These are phyloP conservation scores for Nematostella vectensis DNA, from an alignment of 92 coral and sea anemone genomes.

Conservation along the genomic window DNA sequence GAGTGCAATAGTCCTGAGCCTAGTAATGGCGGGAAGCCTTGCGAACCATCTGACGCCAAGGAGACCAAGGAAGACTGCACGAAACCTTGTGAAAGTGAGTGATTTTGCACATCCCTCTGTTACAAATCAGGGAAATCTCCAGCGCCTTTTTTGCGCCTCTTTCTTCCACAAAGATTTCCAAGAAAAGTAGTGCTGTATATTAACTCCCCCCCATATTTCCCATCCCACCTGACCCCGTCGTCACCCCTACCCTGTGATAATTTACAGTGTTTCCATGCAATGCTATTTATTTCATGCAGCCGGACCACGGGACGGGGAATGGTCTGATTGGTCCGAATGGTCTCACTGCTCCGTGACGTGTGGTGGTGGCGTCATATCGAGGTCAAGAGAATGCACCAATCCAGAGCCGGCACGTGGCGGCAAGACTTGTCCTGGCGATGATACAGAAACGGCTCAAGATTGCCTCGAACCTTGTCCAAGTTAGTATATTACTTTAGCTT, in stretches of 20 bases:
- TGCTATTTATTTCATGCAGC: conserved; percentile 11
- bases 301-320: conserved; percentile 64
- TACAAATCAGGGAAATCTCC: too few species aligned
- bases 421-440: conserved; percentile 52
- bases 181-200: too few species aligned
- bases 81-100: conserved; percentile 72
- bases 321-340: conserved; percentile 76
- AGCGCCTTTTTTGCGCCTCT: too few species aligned
- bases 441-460: conserved; percentile 46
- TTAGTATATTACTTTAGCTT: conserved; percentile 3
- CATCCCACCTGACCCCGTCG: too few species aligned
- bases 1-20: conserved; percentile 67
- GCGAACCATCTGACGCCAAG: conserved; percentile 32
- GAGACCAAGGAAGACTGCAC: conserved; percentile 69
- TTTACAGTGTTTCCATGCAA: not conserved
- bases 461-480: conserved; percentile 68
- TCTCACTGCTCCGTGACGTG: conserved; percentile 62
- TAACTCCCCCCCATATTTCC: too few species aligned
- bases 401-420: conserved; percentile 72
- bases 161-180: too few species aligned
- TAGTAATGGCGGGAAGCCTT: conserved; percentile 36
- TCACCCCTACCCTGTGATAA: too few species aligned
- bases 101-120: too few species aligned
- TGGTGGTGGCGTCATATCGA: conserved; percentile 58
- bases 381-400: conserved; percentile 47